Conservation (phyloP, 1,140 invertebrate species). For the Ooceraea biroi region DNA sequence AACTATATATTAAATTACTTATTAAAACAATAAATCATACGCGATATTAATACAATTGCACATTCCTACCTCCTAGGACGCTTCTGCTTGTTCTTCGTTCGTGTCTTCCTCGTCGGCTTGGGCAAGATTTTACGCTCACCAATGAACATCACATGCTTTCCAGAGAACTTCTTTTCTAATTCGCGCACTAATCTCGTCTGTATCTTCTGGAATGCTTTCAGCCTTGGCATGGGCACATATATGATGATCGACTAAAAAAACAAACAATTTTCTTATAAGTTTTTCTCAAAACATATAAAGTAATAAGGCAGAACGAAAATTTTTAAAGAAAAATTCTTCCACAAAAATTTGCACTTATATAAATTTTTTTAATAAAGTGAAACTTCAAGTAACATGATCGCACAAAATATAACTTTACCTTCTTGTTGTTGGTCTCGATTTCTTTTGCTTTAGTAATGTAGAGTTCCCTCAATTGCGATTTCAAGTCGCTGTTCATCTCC, state of each 20-base stretch:
- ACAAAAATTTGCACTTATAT: too few species aligned
- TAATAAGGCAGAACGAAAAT: not conserved
- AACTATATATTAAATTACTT: conserved; percentile 14
- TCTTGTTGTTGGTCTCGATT: conserved; percentile 97
- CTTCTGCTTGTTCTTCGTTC: conserved; percentile 98
- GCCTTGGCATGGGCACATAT: conserved; percentile 99
- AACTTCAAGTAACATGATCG: not conserved
- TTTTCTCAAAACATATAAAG: not conserved
- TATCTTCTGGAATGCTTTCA: conserved; percentile 99
- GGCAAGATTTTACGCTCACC: conserved; percentile 99
- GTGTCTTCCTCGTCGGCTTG: conserved; percentile 98
- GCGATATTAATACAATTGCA: conserved; percentile 59
- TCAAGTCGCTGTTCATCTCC: conserved; percentile 98
- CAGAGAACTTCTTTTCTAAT: conserved; percentile 99
- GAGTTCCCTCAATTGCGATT: conserved; percentile 97
- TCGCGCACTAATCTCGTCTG: conserved; percentile 98
- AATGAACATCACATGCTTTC: conserved; percentile 99
- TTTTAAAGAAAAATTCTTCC: not conserved
- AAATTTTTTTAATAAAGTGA: too few species aligned
- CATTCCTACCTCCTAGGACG: conserved; percentile 92
- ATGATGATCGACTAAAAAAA: conserved; percentile 97
- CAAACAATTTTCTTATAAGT: conserved; percentile 60
- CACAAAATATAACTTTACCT: conserved; percentile 87
- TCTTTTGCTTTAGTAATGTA: conserved; percentile 99
- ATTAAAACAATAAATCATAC: conserved; percentile 52